Evolutionary conservation across 2,797 vertebrate genomes (phyloP).

Genomic region (Borostomias antarcticus): DNA sequence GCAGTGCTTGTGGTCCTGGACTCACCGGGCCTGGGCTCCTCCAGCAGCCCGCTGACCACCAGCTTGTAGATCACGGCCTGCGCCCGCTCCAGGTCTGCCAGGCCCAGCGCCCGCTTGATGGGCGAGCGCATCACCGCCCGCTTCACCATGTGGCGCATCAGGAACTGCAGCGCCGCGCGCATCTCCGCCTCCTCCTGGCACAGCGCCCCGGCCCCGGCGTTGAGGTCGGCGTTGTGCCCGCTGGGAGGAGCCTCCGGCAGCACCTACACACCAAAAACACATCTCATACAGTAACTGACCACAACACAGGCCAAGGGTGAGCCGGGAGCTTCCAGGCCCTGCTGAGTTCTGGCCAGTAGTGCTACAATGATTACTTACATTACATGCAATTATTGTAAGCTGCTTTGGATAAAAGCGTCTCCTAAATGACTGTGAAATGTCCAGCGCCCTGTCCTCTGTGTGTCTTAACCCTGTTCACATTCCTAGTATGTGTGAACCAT

Average conservation of each 20-base stretch:
- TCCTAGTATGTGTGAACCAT: too few species aligned
- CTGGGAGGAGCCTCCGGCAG: constrained; percentile 74
- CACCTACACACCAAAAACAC: constrained; percentile 43
- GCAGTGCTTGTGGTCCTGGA: too few species aligned
- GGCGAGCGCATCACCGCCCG: constrained; percentile 95
- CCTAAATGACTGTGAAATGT: too few species aligned
- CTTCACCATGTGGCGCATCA: constrained; percentile 99
- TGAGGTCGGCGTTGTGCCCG: constrained; percentile 91
- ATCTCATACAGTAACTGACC: not conserved
- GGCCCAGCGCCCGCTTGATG: constrained; percentile 90
- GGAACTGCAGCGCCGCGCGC: constrained; percentile 92
- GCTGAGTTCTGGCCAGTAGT: too few species aligned
- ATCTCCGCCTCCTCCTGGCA: constrained; percentile 93
- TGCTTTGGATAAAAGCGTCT: too few species aligned
- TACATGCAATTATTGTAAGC: too few species aligned
- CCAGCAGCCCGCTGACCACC: constrained; percentile 90
- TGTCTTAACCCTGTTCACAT: too few species aligned
- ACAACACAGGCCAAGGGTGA: not conserved
- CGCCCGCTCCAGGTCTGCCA: constrained; percentile 93
- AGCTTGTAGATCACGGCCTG: constrained; percentile 98
- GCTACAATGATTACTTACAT: too few species aligned
- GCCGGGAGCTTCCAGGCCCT: too few species aligned
- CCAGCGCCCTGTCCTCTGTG: too few species aligned
- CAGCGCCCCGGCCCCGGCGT: constrained; percentile 53
- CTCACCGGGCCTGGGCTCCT: constrained; percentile 89